These are phyloP conservation scores for Antechinus flavipes DNA, from an alignment of 2,113 vertebrate species.

Conservation along the genomic window DNA sequence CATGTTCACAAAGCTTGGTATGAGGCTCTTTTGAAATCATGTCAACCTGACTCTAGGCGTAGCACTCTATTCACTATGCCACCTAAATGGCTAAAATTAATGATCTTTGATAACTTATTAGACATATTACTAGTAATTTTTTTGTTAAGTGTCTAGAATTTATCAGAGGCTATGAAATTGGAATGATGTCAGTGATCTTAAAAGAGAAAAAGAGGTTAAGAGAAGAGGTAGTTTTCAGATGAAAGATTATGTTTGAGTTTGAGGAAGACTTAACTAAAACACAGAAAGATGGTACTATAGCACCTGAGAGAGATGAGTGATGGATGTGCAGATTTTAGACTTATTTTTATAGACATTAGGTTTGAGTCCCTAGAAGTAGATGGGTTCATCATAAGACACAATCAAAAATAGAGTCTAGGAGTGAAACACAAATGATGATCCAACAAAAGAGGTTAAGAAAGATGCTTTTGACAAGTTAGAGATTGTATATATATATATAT, in stretches of 20 bases:
- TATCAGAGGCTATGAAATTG: background rate
- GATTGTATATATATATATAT: rapidly evolving
- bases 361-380: background rate
- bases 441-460: background rate
- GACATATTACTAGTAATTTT: background rate
- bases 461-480: background rate
- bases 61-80: background rate
- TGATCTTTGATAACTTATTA: background rate
- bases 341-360: background rate
- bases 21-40: background rate
- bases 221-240: background rate
- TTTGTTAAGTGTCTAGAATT: background rate
- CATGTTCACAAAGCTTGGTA: background rate
- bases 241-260: background rate
- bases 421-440: background rate
- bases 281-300: background rate
- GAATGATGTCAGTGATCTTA: background rate
- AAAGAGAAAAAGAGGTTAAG: background rate
- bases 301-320: background rate
- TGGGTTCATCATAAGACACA: background rate
- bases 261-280: background rate
- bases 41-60: background rate
- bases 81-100: background rate
- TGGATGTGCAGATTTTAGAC: background rate
- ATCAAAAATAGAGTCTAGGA: background rate